These are phyloP conservation scores for Artibeus jamaicensis DNA, from an alignment of 2,797 vertebrate species.

Conservation along the genomic window DNA sequence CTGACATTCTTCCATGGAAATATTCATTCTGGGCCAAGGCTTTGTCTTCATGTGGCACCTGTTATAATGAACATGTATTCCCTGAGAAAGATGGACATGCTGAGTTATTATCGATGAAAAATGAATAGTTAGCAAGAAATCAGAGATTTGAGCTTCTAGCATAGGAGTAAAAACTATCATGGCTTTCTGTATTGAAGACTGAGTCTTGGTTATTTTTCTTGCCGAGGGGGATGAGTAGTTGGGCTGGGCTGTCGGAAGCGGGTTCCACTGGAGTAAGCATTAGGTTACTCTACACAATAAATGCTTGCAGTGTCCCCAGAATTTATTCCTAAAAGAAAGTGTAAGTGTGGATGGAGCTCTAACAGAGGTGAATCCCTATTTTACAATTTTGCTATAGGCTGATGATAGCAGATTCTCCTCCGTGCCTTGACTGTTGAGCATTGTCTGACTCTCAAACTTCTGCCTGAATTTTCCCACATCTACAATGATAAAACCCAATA, in stretches of 20 bases:
- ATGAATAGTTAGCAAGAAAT: background rate
- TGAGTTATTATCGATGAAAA: background rate
- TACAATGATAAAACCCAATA: background rate
- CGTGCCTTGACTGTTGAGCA: background rate
- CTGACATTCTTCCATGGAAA: background rate
- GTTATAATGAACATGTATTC: background rate
- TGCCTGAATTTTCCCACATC: background rate
- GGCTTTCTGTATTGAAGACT: background rate
- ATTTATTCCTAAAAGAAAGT: background rate
- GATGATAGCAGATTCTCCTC: background rate
- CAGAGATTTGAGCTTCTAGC: background rate
- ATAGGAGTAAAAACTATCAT: background rate
- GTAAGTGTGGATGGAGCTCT: background rate
- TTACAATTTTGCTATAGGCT: background rate
- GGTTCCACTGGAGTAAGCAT: background rate
- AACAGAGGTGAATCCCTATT: background rate
- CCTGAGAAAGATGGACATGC: background rate
- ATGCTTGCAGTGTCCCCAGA: background rate
- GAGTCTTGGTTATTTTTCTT: background rate
- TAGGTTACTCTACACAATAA: background rate
- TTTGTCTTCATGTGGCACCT: background rate
- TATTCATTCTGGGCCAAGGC: background rate
- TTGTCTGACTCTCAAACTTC: background rate
- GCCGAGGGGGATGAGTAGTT: background rate
- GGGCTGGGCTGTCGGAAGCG: background rate